Conservation (phyloP, 2,888 invertebrate species). For the Colostygia pectinataria region DNA sequence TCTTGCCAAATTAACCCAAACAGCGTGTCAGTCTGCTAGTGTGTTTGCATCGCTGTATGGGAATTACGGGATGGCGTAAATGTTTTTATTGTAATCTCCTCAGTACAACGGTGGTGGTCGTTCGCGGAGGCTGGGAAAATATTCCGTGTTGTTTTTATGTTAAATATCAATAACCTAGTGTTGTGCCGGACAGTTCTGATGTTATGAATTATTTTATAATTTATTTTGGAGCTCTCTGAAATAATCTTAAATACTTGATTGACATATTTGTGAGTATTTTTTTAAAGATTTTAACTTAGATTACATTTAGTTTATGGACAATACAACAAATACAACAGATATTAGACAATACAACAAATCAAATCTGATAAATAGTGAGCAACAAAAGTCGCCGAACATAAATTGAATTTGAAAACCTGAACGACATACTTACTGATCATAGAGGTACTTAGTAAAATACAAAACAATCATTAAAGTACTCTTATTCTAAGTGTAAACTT, state of each 20-base stretch:
- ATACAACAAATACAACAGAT: too few species aligned
- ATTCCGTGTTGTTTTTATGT: slow-evolving; percentile 41
- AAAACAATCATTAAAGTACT: too few species aligned
- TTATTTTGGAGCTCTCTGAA: background rate
- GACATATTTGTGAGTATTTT: slow-evolving; percentile 5
- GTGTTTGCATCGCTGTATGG: slow-evolving; percentile 46
- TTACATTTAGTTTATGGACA: background rate
- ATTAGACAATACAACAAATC: too few species aligned
- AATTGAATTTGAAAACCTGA: too few species aligned
- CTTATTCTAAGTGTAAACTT: too few species aligned
- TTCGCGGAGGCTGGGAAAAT: slow-evolving; percentile 59
- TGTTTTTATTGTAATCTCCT: slow-evolving; percentile 71
- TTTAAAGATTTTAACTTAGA: background rate
- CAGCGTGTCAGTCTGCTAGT: slow-evolving; percentile 49
- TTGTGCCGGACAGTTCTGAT: slow-evolving; percentile 7
- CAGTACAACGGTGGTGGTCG: slow-evolving; percentile 56
- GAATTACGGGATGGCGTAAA: slow-evolving; percentile 59
- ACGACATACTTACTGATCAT: too few species aligned
- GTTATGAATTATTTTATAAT: background rate
- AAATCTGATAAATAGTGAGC: too few species aligned
- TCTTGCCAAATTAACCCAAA: slow-evolving; percentile 64
- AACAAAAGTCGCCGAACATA: too few species aligned
- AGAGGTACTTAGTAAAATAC: too few species aligned
- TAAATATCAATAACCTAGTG: slow-evolving; percentile 20
- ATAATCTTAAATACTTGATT: too few species aligned